phyloP scores from a whole-genome alignment of 2,888 invertebrate genomes.

The Oscheius onirici region DNA sequence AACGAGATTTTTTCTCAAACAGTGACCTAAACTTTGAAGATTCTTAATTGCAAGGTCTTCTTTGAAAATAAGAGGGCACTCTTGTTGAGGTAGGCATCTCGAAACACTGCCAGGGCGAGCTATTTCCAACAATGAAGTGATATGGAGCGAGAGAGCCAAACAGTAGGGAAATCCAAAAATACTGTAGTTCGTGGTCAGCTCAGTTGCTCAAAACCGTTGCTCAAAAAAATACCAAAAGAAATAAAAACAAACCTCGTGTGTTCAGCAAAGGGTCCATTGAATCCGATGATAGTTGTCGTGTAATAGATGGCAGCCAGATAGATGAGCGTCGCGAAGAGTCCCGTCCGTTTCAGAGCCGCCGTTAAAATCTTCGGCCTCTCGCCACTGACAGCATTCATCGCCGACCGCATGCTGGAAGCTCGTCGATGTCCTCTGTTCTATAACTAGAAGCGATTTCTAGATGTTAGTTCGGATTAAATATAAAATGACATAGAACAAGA shows the following conservation, averaged over 20 bases:
- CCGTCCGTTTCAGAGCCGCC: neutral
- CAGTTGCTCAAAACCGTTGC: no score
- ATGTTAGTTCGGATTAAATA: no score
- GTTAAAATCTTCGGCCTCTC: conserved; percentile 18
- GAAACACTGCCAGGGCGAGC: no score
- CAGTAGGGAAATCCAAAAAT: no score
- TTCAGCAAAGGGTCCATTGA: conserved; percentile 20
- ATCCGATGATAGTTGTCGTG: conserved; percentile 1
- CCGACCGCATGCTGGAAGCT: conserved; percentile 9
- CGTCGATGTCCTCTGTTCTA: neutral
- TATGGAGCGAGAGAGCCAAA: no score
- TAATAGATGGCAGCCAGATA: conserved; percentile 19
- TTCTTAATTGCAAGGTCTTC: neutral
- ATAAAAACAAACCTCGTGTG: conserved; percentile 29
- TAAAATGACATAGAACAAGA: no score
- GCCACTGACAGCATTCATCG: conserved; percentile 11
- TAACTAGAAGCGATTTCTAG: neutral
- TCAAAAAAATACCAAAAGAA: no score
- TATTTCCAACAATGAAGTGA: no score
- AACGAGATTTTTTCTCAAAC: no score
- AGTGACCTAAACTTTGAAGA: neutral
- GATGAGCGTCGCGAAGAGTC: conserved; percentile 1
- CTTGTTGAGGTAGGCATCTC: no score
- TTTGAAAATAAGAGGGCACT: no score
- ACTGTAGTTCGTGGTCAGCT: no score